These are phyloP conservation scores for Ladona fulva DNA, from an alignment of 1,140 invertebrate species.

Conservation along the genomic window DNA sequence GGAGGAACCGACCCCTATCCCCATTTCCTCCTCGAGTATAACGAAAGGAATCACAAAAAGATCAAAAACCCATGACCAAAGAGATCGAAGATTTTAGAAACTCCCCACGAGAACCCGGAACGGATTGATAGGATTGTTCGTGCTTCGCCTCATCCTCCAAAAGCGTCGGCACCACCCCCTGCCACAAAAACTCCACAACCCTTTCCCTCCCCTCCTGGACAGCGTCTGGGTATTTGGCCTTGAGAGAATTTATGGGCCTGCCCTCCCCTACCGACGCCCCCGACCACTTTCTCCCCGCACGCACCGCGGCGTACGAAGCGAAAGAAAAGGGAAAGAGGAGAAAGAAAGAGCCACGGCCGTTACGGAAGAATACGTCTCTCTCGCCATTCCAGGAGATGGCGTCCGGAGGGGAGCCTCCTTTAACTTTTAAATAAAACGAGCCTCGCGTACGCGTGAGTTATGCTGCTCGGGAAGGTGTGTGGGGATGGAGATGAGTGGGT, in stretches of 20 bases:
- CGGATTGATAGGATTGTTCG: background rate
- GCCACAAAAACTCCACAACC: background rate
- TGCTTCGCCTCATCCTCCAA: background rate
- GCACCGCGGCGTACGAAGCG: background rate
- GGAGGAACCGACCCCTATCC: too few species aligned
- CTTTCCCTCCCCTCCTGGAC: background rate
- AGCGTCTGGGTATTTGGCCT: constrained; percentile 2
- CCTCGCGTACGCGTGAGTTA: too few species aligned
- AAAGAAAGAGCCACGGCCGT: background rate
- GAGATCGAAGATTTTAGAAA: background rate
- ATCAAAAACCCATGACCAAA: too few species aligned
- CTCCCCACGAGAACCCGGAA: background rate
- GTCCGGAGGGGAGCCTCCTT: too few species aligned
- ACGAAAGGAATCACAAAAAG: too few species aligned
- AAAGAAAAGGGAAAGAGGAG: background rate
- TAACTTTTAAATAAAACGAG: too few species aligned
- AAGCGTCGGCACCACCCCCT: background rate
- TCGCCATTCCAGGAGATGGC: too few species aligned
- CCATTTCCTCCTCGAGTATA: too few species aligned
- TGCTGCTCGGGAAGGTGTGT: too few species aligned
- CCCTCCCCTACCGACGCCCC: background rate
- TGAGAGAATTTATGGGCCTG: constrained; percentile 4
- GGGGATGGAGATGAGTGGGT: too few species aligned
- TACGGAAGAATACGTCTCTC: too few species aligned
- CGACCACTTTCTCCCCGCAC: background rate